Conservation (phyloP, 2,888 invertebrate species). For the Odontocolon sp. region DNA sequence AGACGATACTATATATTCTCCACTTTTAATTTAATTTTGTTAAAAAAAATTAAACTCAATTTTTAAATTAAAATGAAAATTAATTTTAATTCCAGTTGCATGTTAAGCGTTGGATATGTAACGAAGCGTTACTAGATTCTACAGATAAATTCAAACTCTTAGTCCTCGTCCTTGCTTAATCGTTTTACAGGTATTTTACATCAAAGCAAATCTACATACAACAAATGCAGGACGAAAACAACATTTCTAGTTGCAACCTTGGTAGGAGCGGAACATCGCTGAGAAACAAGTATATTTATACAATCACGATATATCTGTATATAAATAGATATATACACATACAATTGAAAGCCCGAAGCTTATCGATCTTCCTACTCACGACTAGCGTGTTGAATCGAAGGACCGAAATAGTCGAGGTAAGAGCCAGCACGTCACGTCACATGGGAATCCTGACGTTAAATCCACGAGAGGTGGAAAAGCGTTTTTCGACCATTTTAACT, state of each 20-base stretch:
- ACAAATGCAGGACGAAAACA: neutral
- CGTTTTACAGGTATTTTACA: too few relatives aligned
- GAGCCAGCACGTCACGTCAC: neutral
- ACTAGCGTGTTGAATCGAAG: slow-evolving; percentile 32
- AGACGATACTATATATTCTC: too few relatives aligned
- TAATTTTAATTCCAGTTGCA: too few relatives aligned
- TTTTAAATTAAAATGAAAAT: too few relatives aligned
- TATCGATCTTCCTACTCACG: slow-evolving; percentile 36
- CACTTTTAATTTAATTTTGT: too few relatives aligned
- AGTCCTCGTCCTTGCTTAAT: too few relatives aligned
- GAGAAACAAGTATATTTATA: neutral
- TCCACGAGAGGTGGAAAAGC: neutral
- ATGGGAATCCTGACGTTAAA: neutral
- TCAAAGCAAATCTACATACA: too few relatives aligned
- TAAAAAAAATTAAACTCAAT: too few relatives aligned
- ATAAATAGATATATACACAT: neutral
- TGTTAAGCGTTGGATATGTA: too few relatives aligned
- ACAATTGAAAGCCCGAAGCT: slow-evolving; percentile 10
- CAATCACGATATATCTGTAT: slow-evolving; percentile 7
- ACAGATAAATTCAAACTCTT: too few relatives aligned
- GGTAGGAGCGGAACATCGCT: neutral
- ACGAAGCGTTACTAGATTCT: too few relatives aligned
- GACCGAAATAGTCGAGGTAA: slow-evolving; percentile 40
- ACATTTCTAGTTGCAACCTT: neutral
- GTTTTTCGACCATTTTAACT: neutral